A percentile compares a stretch with the other conserved stretches of the same genome.
phyloP scores from a whole-genome alignment of 2,888 invertebrate species.

The Stenodera caucasica region DNA sequence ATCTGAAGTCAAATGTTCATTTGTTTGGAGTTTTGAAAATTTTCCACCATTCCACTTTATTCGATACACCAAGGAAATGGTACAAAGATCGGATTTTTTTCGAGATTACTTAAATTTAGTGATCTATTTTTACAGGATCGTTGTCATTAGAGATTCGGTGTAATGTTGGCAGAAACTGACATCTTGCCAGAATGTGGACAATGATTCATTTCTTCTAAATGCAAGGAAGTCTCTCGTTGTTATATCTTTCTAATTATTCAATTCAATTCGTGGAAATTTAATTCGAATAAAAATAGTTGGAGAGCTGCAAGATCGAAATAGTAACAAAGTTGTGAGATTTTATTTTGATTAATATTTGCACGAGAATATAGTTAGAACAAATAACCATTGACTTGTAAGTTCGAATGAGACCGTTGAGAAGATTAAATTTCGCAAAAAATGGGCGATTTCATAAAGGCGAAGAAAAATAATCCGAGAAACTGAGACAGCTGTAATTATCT shows the following conservation, averaged over 20 bases:
- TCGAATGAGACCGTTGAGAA: neutral
- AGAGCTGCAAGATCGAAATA: too few species aligned
- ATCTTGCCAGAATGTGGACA: neutral
- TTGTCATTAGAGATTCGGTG: neutral
- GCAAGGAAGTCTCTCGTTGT: too few species aligned
- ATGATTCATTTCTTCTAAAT: neutral
- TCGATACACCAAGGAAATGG: too few species aligned
- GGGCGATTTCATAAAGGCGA: neutral
- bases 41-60: too few species aligned
- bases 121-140: neutral
- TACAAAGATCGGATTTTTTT: too few species aligned
- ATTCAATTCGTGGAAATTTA: neutral
- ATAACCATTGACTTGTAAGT: too few species aligned
- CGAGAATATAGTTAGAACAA: too few species aligned
- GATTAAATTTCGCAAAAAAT: neutral
- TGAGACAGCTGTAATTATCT: too few species aligned
- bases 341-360: too few species aligned
- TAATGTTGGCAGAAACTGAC: conserved; percentile 4
- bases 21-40: too few species aligned
- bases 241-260: neutral
- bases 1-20: too few species aligned
- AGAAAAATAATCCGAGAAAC: neutral
- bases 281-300: neutral
- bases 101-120: neutral
- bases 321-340: too few species aligned